Evolutionary conservation across 2,888 invertebrate species (phyloP).

Genomic region (Lithophane ornitopus): DNA sequence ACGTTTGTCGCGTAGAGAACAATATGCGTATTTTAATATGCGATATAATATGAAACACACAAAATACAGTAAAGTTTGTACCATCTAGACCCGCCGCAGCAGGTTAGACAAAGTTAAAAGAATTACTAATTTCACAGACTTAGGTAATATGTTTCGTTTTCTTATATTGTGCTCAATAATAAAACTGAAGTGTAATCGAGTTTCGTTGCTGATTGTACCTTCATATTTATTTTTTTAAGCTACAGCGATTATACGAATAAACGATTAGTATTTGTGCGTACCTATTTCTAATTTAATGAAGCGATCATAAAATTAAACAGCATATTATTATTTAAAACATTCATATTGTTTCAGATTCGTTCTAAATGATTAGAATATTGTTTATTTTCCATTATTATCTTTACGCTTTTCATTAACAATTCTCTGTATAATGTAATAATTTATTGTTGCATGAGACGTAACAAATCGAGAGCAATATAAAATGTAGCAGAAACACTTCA

Average conservation of each 20-base stretch:
- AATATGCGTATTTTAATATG: too few relatives aligned
- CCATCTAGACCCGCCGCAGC: too few relatives aligned
- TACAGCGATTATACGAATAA: neutral
- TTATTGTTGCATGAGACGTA: slow-evolving; percentile 9
- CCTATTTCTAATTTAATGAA: neutral
- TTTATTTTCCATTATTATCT: neutral
- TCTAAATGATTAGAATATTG: neutral
- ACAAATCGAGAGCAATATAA: slow-evolving; percentile 11
- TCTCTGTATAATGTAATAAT: too few relatives aligned
- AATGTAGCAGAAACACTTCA: neutral
- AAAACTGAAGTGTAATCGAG: neutral
- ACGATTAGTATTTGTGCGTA: neutral
- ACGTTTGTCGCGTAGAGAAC: too few relatives aligned
- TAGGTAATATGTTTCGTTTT: too few relatives aligned
- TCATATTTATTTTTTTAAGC: too few relatives aligned
- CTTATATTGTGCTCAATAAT: neutral
- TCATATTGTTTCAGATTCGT: neutral
- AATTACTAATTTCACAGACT: too few relatives aligned
- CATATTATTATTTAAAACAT: neutral
- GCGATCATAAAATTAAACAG: neutral
- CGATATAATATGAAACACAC: too few relatives aligned
- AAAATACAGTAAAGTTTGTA: too few relatives aligned
- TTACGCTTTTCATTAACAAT: neutral
- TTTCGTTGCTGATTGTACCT: neutral
- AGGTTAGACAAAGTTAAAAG: too few relatives aligned